These are phyloP conservation scores for Fopius arisanus DNA, from an alignment of 1,140 invertebrate species.

Conservation along the genomic window DNA sequence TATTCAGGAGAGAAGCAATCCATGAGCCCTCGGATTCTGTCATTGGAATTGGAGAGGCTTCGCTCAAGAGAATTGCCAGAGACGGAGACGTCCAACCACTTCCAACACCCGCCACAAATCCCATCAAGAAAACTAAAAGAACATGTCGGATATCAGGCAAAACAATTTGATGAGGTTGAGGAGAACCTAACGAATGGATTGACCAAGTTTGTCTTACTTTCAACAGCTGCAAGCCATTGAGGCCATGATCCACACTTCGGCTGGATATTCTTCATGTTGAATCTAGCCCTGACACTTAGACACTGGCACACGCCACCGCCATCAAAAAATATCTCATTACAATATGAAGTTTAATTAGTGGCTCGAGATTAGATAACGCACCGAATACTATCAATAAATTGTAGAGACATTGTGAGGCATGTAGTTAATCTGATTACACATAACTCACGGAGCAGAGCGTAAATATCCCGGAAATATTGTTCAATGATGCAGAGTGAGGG, in stretches of 20 bases:
- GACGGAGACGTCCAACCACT: slow-evolving; percentile 68
- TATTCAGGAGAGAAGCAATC: slow-evolving; percentile 70
- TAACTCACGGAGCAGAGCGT: too few relatives aligned
- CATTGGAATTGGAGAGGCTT: slow-evolving; percentile 64
- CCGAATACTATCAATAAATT: too few relatives aligned
- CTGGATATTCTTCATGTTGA: neutral
- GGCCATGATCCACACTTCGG: neutral
- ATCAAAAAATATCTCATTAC: neutral
- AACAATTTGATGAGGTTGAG: too few relatives aligned
- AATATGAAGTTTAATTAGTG: neutral
- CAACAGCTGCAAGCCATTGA: neutral
- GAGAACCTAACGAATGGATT: too few relatives aligned
- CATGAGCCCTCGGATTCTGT: slow-evolving; percentile 70
- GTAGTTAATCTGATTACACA: too few relatives aligned
- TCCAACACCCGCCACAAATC: slow-evolving; percentile 34
- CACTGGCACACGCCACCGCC: neutral
- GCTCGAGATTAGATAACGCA: neutral
- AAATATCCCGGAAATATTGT: neutral
- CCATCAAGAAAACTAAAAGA: slow-evolving; percentile 37
- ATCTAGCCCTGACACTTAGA: neutral
- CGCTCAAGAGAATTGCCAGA: slow-evolving; percentile 59
- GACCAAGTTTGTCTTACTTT: neutral
- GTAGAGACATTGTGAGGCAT: too few relatives aligned
- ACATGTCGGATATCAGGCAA: neutral
- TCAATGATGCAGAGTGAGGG: neutral